Percentiles rank a stretch among this genome's conserved stretches.
phyloP scores from a whole-genome alignment of 2,113 vertebrate species.

The Eleginops maclovinus region DNA sequence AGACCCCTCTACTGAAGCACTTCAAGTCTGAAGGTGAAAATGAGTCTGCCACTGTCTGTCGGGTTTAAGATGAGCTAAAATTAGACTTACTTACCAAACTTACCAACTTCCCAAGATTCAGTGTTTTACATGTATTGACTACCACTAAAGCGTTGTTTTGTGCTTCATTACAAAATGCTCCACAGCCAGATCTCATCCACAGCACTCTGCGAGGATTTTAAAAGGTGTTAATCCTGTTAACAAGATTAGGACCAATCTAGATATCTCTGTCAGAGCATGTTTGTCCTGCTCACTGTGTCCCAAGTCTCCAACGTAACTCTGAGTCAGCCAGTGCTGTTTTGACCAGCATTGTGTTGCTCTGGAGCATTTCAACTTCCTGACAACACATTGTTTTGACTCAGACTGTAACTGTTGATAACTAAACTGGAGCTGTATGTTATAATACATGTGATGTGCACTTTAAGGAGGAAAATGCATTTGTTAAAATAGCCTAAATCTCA shows the following conservation, averaged over 20 bases:
- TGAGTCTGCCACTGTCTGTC: no score
- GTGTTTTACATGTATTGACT: no score
- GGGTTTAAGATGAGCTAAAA: neutral
- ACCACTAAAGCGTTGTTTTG: neutral
- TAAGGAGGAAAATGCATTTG: neutral
- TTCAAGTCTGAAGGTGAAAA: neutral
- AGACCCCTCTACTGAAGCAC: conserved; percentile 2
- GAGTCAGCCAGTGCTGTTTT: conserved; percentile 10
- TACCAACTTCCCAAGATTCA: no score
- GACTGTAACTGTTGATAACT: neutral
- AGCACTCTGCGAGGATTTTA: conserved; percentile 34
- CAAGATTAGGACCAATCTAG: conserved; percentile 70
- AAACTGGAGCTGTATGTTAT: neutral
- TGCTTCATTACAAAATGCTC: neutral
- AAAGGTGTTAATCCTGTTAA: conserved; percentile 74
- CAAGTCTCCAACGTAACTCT: conserved; percentile 42
- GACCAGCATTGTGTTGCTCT: no score
- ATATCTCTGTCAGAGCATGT: conserved; percentile 63
- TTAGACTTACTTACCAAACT: no score
- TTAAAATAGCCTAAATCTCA: neutral
- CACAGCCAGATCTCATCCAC: conserved; percentile 15
- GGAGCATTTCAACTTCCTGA: no score
- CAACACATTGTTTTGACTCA: neutral
- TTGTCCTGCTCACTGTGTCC: conserved; percentile 18
- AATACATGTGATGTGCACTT: neutral